These are phyloP conservation scores for Pseudonaja textilis DNA, from an alignment of 2,113 vertebrate genomes.

Conservation along the genomic window DNA sequence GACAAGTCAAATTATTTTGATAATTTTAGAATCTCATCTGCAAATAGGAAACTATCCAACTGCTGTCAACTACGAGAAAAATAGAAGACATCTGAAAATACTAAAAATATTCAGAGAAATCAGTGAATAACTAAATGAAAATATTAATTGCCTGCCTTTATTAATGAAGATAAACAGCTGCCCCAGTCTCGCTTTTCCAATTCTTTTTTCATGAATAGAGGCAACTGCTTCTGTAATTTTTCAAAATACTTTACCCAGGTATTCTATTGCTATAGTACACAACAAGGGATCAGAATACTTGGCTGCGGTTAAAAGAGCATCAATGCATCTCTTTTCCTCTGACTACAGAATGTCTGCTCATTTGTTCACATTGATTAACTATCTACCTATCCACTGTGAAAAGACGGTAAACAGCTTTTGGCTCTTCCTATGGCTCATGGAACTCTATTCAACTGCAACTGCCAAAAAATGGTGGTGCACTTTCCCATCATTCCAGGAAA, in stretches of 20 bases:
- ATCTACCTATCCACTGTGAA: background rate
- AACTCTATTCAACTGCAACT: background rate
- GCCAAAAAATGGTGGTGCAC: background rate
- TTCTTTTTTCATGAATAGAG: background rate
- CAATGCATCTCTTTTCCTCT: background rate
- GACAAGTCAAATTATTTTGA: background rate
- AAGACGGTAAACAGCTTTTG: background rate
- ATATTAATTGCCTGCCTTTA: background rate
- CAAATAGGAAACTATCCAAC: background rate
- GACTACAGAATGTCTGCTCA: background rate
- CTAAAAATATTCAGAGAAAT: background rate
- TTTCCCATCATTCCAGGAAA: background rate
- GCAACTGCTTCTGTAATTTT: background rate
- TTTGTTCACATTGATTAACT: background rate
- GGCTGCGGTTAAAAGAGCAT: background rate
- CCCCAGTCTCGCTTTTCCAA: background rate
- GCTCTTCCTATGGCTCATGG: background rate
- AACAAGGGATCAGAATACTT: background rate
- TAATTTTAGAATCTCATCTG: background rate
- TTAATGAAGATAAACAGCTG: background rate
- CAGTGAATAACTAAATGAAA: background rate
- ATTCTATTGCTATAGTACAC: background rate
- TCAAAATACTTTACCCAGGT: background rate
- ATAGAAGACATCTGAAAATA: background rate
- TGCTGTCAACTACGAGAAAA: too few species aligned